Evolutionary conservation across 2,888 invertebrate species (phyloP).

Genomic region (Eucera pruinosa): DNA sequence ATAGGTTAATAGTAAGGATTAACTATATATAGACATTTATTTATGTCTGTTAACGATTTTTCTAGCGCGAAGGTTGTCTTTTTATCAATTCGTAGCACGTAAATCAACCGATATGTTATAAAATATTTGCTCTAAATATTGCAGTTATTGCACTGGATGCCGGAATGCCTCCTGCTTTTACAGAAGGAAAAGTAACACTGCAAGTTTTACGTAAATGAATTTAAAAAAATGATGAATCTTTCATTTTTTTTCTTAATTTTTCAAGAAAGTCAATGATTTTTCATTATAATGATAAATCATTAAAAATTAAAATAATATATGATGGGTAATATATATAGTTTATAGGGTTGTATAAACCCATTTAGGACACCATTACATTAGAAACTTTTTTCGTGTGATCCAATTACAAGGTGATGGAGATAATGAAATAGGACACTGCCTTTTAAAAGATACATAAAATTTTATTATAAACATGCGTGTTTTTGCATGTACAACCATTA

Average conservation of each 20-base stretch:
- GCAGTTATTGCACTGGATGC: constrained; percentile 43
- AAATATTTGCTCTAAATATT: constrained; percentile 68
- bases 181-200: constrained; percentile 5
- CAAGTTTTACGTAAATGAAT: constrained; percentile 18
- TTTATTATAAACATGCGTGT: constrained; percentile 3
- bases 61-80: constrained; percentile 23
- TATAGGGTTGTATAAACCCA: background rate
- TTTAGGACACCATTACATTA: background rate
- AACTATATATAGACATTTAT: too few relatives aligned
- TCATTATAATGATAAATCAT: background rate
- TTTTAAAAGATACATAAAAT: background rate
- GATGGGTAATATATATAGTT: too few relatives aligned
- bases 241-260: constrained; percentile 21
- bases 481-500: constrained; percentile 16
- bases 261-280: background rate
- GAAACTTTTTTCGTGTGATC: background rate
- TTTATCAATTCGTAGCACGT: constrained; percentile 35
- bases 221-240: constrained; percentile 25
- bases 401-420: background rate
- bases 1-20: too few relatives aligned
- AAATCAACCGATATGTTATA: constrained; percentile 59
- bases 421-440: background rate
- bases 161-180: constrained; percentile 12
- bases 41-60: constrained; percentile 47
- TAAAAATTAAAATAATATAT: background rate